A percentile compares a stretch with the other conserved stretches of the same genome.
phyloP scores from a whole-genome alignment of 2,888 invertebrate genomes.

The Heliconius cydno region DNA sequence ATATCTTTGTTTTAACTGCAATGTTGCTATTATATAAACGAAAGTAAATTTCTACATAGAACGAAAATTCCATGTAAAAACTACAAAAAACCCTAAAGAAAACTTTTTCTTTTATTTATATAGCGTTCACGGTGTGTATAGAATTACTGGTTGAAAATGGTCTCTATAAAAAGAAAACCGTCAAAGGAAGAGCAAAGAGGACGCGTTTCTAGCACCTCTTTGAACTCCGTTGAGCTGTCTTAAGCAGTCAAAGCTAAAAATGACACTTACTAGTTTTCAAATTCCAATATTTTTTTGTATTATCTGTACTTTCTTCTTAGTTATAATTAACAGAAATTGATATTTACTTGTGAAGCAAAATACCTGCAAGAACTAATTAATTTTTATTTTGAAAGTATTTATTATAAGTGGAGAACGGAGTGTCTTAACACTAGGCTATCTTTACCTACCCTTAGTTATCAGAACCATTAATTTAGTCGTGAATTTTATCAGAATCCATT shows the following conservation, averaged over 20 bases:
- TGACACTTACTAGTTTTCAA: conserved; percentile 15
- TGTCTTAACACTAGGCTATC: no score
- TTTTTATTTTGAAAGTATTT: no score
- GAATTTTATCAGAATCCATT: not conserved
- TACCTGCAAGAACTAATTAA: no score
- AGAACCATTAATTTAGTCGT: conserved; percentile 32
- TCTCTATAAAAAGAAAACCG: conserved; percentile 49
- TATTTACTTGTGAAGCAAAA: no score
- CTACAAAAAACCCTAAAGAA: not conserved
- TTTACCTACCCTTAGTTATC: no score
- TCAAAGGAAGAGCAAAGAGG: conserved; percentile 56
- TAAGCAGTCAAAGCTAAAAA: conserved; percentile 58
- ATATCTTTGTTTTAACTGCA: not conserved
- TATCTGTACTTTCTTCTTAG: not conserved
- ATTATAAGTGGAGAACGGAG: no score
- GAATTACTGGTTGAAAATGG: conserved; percentile 44
- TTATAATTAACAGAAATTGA: not conserved
- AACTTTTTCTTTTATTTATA: conserved; percentile 35
- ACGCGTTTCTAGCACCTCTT: conserved; percentile 60
- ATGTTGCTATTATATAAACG: not conserved
- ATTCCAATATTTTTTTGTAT: not conserved
- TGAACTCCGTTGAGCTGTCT: conserved; percentile 61
- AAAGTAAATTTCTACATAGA: not conserved
- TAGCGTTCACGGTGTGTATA: conserved; percentile 35
- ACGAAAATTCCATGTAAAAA: not conserved